Evolutionary conservation across 1,140 invertebrate genomes (phyloP).

Genomic region (Meloidogyne chitwoodi): DNA sequence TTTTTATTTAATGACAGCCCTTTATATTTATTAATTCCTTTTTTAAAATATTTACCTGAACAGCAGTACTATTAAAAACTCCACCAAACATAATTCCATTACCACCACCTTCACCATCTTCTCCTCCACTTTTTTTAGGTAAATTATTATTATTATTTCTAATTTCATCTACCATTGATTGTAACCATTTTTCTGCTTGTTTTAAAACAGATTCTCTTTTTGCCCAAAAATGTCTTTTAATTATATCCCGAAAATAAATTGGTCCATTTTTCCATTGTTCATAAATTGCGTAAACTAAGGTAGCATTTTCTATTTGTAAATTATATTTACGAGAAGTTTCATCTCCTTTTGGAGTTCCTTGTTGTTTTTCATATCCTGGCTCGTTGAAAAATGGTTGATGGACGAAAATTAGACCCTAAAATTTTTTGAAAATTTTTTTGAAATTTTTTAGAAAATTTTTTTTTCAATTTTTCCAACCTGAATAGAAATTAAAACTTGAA

Average conservation of each 20-base stretch:
- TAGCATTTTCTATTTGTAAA: slow-evolving; percentile 88
- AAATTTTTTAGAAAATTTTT: slow-evolving; percentile 1
- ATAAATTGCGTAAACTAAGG: slow-evolving; percentile 89
- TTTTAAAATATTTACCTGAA: slow-evolving; percentile 1
- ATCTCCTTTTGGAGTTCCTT: slow-evolving; percentile 54
- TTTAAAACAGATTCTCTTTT: slow-evolving; percentile 83
- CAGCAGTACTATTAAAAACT: slow-evolving; percentile 9
- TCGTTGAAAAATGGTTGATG: slow-evolving; percentile 97
- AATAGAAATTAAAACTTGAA: slow-evolving; percentile 81
- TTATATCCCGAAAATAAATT: slow-evolving; percentile 68
- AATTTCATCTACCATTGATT: slow-evolving; percentile 11
- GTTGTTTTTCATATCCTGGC: slow-evolving; percentile 81
- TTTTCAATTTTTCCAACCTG: slow-evolving; percentile 64
- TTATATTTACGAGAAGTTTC: slow-evolving; percentile 76
- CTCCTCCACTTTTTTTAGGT: not conserved
- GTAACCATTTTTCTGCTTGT: slow-evolving; percentile 66
- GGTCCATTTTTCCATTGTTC: slow-evolving; percentile 82
- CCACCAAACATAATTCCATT: slow-evolving; percentile 19
- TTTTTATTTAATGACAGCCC: too few species aligned
- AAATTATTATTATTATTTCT: not conserved
- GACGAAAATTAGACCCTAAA: slow-evolving; percentile 74
- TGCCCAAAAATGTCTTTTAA: slow-evolving; percentile 88
- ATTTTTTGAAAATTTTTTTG: not conserved
- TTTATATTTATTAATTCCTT: too few species aligned
- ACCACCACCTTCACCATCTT: not conserved